phyloP scores from a whole-genome alignment of 1,140 invertebrate genomes.

The Ceratosolen solmsi region DNA sequence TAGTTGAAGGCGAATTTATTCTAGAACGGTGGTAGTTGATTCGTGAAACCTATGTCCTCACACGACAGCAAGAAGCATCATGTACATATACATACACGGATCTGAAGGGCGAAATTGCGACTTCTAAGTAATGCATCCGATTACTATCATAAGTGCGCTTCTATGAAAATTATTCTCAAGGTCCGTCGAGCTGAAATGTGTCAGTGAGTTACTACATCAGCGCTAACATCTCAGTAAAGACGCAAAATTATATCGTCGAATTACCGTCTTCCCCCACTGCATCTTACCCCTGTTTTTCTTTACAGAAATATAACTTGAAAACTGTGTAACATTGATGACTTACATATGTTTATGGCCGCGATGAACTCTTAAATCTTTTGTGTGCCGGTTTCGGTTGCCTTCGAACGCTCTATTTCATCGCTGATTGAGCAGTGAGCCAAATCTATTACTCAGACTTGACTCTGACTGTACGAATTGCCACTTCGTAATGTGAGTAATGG shows the following conservation, averaged over 20 bases:
- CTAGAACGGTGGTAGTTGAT: not conserved
- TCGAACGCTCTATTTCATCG: too few relatives aligned
- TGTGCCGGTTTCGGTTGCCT: too few relatives aligned
- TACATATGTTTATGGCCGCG: not conserved
- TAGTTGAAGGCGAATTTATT: not conserved
- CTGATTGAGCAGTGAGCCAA: too few relatives aligned
- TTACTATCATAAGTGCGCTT: conserved; percentile 15
- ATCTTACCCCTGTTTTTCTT: too few relatives aligned
- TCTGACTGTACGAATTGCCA: too few relatives aligned
- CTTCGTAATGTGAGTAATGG: too few relatives aligned
- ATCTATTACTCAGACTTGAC: too few relatives aligned
- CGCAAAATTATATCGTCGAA: conserved; percentile 52
- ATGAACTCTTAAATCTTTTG: conserved; percentile 7
- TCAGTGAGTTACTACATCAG: not conserved
- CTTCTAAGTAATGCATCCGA: conserved; percentile 52
- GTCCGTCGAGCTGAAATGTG: conserved; percentile 26
- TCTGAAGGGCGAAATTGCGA: conserved; percentile 45
- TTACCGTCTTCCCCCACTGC: too few relatives aligned
- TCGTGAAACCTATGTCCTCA: conserved; percentile 17
- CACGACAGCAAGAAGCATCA: conserved; percentile 26
- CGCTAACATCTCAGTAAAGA: conserved; percentile 44
- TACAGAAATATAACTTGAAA: not conserved
- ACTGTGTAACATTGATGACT: too few relatives aligned
- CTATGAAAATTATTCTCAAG: conserved; percentile 47
- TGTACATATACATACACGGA: not conserved